phyloP scores from a whole-genome alignment of 2,888 invertebrate species.

The Andrena minutula region DNA sequence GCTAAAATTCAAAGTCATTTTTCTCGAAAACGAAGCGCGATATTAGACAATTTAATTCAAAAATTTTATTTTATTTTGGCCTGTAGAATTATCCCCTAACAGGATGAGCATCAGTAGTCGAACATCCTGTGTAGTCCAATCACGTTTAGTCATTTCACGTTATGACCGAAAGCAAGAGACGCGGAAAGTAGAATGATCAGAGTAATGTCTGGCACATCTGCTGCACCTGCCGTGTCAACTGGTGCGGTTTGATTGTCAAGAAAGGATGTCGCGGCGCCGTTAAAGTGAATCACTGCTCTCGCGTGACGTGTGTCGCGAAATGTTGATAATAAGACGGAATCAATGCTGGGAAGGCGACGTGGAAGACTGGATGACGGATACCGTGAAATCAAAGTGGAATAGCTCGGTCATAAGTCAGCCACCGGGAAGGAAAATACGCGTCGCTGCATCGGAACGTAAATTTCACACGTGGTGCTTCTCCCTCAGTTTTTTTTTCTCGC shows the following conservation, averaged over 20 bases:
- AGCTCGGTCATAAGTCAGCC: conserved; percentile 22
- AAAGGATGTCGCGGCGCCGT: conserved; percentile 10
- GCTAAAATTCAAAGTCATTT: too few species aligned
- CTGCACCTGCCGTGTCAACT: conserved; percentile 11
- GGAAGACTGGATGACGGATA: conserved; percentile 21
- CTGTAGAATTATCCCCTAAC: too few species aligned
- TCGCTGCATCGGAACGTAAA: conserved; percentile 22
- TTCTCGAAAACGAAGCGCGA: too few species aligned
- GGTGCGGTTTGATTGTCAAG: conserved; percentile 2
- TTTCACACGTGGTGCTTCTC: background rate
- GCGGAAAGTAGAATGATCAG: conserved; percentile 43
- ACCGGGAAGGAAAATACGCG: conserved; percentile 5
- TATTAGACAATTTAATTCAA: too few species aligned
- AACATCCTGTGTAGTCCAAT: background rate
- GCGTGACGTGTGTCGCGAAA: conserved; percentile 28
- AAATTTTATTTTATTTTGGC: too few species aligned
- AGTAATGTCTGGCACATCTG: conserved; percentile 19
- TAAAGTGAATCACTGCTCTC: conserved; percentile 29
- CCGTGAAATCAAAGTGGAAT: conserved; percentile 42
- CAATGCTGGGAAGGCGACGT: conserved; percentile 1
- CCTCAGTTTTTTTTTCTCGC: conserved; percentile 2
- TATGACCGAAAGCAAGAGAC: conserved; percentile 3
- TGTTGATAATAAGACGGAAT: conserved; percentile 40
- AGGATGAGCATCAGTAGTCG: too few species aligned
- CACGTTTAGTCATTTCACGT: conserved; percentile 6